Evolutionary conservation across 2,113 vertebrate genomes (phyloP).

Genomic region (Chaetodon auriga): DNA sequence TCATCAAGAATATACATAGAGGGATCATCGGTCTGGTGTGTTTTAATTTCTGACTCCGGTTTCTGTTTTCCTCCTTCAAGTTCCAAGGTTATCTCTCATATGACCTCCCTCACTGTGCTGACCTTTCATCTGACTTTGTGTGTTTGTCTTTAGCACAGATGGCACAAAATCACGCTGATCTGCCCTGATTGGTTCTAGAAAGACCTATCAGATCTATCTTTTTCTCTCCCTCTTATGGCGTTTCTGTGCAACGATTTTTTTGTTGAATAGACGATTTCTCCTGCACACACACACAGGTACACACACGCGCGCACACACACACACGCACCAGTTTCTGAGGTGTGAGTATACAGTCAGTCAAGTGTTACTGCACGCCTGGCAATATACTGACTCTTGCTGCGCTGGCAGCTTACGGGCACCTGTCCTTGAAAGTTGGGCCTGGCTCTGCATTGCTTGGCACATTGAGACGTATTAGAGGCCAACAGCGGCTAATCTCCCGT

Average conservation of each 20-base stretch:
- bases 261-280: neutral
- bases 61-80: neutral
- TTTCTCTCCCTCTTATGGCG: neutral
- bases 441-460: conserved; percentile 67
- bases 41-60: no score
- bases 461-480: conserved; percentile 68
- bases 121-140: neutral
- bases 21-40: neutral
- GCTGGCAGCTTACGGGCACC: conserved; percentile 58
- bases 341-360: conserved; percentile 38
- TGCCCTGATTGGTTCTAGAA: neutral
- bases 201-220: neutral
- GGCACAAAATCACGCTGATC: neutral
- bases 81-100: conserved; percentile 9
- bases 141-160: neutral
- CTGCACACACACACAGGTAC: conserved; percentile 3
- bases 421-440: conserved; percentile 72
- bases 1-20: neutral
- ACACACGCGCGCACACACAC: conserved; percentile 1
- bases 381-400: conserved; percentile 61
- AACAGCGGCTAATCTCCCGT: conserved; percentile 62
- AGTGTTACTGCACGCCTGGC: conserved; percentile 44
- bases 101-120: neutral
- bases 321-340: conserved; percentile 5
- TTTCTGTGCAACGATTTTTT: conserved; percentile 9